Evolutionary conservation across 2,797 vertebrate genomes (phyloP), one percentile per base, ranked within the genome.

Genomic region (Semaprochilodus insignis): DNA sequence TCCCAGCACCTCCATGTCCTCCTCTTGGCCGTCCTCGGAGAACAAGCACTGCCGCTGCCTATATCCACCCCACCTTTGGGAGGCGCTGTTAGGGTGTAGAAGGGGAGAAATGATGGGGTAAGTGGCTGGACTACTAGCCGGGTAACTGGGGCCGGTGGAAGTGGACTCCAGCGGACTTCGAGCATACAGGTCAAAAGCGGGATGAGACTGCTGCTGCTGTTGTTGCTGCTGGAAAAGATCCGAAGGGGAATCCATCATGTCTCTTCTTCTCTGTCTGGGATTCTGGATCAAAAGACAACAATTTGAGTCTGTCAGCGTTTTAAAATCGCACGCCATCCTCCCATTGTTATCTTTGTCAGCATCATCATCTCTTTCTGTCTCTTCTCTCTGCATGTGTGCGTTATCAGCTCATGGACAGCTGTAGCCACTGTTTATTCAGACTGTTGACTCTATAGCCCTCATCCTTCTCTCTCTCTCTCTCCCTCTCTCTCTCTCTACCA

Each of bases 391-490:
- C 89, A 89, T 86, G 77, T 87, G 87, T 82, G 88, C 85, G 92
- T 94, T 95, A 95, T 95, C 94, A 93, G 93, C 89, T 92, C 89
- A 81, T 70, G 88, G 92, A 91, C 95, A 95, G 95, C 93, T 94
- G 94, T 94, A 94, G 91, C 92, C 91, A 89, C 91, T 95, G 94
- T 95, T 95, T 95, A 92, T 94, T 94, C 94, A 94, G 91, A 93
- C 90, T 94, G 93, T 95, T 95, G 94, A 94, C 92, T 71, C 85
- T 93, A 91, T 91, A 88, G 90, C 88, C 88, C 91, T 89, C 91
- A 88, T 90, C 80, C 80, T 83, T 84, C 78, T 80, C 81, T 82
- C 34, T 67, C 66, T 74, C 79, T 80, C 75, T 19, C 62, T 65
- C 62, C 31, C 81, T 69, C 72, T 74, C 74, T 70, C 78, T 77